A percentile compares a stretch with the other conserved stretches of the same genome.
These are phyloP conservation scores for Poecilia picta DNA, from an alignment of 2,797 vertebrate species.

Conservation along the genomic window DNA sequence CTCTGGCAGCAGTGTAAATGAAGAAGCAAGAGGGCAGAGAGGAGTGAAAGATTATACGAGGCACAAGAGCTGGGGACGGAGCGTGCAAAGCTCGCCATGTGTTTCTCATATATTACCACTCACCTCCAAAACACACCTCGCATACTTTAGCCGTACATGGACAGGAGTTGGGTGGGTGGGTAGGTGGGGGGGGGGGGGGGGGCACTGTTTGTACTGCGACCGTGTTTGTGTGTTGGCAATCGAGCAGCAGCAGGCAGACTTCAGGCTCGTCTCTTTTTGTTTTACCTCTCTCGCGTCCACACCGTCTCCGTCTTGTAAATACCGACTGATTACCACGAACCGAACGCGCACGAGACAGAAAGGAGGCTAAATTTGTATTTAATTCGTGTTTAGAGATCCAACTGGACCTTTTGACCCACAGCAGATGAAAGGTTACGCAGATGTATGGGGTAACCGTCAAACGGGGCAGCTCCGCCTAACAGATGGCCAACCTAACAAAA, in stretches of 20 bases:
- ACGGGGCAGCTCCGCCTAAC: slow-evolving; percentile 13
- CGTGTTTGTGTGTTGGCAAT: slow-evolving; percentile 23
- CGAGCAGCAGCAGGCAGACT: slow-evolving; percentile 9
- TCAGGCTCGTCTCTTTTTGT: slow-evolving; percentile 17
- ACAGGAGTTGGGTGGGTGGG: slow-evolving; percentile 7
- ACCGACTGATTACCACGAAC: neutral
- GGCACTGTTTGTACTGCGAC: slow-evolving; percentile 20
- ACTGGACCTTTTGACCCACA: slow-evolving; percentile 31
- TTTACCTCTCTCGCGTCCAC: slow-evolving; percentile 9
- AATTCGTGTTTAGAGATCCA: slow-evolving; percentile 19
- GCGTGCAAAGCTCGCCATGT: slow-evolving; percentile 44
- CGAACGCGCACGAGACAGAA: neutral
- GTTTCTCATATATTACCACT: slow-evolving; percentile 65
- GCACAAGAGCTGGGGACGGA: slow-evolving; percentile 15
- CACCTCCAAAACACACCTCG: slow-evolving; percentile 58
- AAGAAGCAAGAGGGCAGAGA: slow-evolving; percentile 37
- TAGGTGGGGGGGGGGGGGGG: neutral
- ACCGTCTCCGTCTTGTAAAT: neutral
- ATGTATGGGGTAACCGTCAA: slow-evolving; percentile 34
- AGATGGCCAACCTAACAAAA: slow-evolving; percentile 36
- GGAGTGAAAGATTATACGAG: slow-evolving; percentile 45
- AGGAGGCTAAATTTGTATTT: neutral
- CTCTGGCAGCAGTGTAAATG: slow-evolving; percentile 39
- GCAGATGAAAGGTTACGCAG: slow-evolving; percentile 45
- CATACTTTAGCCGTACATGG: slow-evolving; percentile 66